These are phyloP conservation scores for Eudasyphora cyanicolor DNA, from an alignment of 2,888 invertebrate genomes.

Conservation along the genomic window DNA sequence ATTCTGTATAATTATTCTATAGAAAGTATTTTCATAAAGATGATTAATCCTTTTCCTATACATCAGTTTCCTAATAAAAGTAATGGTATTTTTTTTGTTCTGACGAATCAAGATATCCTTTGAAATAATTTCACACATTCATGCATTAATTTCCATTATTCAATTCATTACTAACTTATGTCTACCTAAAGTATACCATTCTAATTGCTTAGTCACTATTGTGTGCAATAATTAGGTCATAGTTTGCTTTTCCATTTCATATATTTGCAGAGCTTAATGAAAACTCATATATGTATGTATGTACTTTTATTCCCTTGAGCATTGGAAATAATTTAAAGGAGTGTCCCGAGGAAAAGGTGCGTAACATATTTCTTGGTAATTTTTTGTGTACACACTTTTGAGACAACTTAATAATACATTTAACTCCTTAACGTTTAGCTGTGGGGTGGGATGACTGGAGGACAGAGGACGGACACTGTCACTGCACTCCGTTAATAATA, in stretches of 20 bases:
- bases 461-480: too few relatives aligned
- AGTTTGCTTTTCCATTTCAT: not conserved
- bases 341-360: not conserved
- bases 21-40: too few relatives aligned
- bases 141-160: too few relatives aligned
- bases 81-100: too few relatives aligned
- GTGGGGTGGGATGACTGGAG: not conserved
- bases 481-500: slow-evolving; percentile 42
- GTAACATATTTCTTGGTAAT: slow-evolving; percentile 1
- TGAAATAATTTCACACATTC: not conserved
- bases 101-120: too few relatives aligned
- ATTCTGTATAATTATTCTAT: too few relatives aligned
- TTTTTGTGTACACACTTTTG: slow-evolving; percentile 37
- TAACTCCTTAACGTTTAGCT: slow-evolving; percentile 53
- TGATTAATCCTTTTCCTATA: too few relatives aligned
- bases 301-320: not conserved
- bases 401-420: slow-evolving; percentile 55
- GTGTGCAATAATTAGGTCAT: not conserved
- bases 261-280: not conserved
- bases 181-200: not conserved
- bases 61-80: too few relatives aligned
- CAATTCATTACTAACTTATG: not conserved
- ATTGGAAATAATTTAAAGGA: not conserved
- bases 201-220: not conserved
- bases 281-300: too few relatives aligned